A percentile compares a stretch with the other conserved stretches of the same genome.
phyloP scores from a whole-genome alignment of 2,888 invertebrate genomes.

The Phengaris alcon region DNA sequence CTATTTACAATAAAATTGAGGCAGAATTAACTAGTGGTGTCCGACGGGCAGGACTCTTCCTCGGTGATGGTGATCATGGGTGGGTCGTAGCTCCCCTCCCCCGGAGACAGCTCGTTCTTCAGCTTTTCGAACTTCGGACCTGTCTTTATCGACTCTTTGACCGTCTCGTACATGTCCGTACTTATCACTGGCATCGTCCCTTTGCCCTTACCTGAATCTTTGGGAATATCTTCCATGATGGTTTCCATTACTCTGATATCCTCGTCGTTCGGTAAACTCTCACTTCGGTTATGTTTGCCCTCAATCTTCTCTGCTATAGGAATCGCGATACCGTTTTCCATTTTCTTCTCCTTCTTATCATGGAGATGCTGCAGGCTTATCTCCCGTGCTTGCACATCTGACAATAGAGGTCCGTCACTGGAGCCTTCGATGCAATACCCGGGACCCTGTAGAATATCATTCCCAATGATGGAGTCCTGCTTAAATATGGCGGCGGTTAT shows the following conservation, averaged over 20 bases:
- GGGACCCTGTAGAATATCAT: slow-evolving; percentile 65
- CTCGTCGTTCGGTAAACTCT: slow-evolving; percentile 77
- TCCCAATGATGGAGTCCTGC: slow-evolving; percentile 78
- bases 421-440: slow-evolving; percentile 75
- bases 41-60: slow-evolving; percentile 67
- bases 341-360: slow-evolving; percentile 61
- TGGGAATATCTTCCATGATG: slow-evolving; percentile 65
- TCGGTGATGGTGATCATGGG: slow-evolving; percentile 76
- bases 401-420: slow-evolving; percentile 71
- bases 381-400: slow-evolving; percentile 73
- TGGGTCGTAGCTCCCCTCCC: slow-evolving; percentile 51
- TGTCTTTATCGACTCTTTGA: slow-evolving; percentile 75
- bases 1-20: slow-evolving; percentile 51
- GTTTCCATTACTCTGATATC: slow-evolving; percentile 54
- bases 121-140: slow-evolving; percentile 80
- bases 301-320: slow-evolving; percentile 58
- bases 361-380: slow-evolving; percentile 67
- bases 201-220: slow-evolving; percentile 59
- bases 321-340: slow-evolving; percentile 65
- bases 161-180: slow-evolving; percentile 77
- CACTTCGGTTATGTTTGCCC: slow-evolving; percentile 67
- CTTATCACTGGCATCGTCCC: slow-evolving; percentile 67
- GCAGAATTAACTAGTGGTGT: slow-evolving; percentile 65
- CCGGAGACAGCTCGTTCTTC: slow-evolving; percentile 73
- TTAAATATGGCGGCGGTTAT: slow-evolving; percentile 86